phyloP scores from a whole-genome alignment of 2,888 invertebrate species.

The Acanthococcus lagerstroemiae region DNA sequence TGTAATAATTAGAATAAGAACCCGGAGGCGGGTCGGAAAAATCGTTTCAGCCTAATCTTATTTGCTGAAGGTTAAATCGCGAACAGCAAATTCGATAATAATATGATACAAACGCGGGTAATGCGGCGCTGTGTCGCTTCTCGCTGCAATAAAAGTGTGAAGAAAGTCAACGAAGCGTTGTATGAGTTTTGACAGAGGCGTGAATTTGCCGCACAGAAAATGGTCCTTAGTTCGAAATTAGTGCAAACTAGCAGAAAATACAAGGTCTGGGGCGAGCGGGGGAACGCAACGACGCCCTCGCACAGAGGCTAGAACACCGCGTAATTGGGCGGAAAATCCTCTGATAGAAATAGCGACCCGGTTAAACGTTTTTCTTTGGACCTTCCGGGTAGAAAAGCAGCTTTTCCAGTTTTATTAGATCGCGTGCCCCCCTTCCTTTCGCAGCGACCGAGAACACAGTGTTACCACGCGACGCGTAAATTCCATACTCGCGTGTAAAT shows the following conservation, averaged over 20 bases:
- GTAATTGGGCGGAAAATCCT: conserved; percentile 30
- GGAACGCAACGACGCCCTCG: conserved; percentile 5
- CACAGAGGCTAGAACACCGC: conserved; percentile 15
- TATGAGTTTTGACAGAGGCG: conserved; percentile 25
- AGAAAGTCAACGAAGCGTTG: conserved; percentile 21
- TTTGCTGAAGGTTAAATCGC: too few relatives aligned
- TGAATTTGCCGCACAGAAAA: conserved; percentile 15
- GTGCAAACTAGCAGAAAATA: conserved; percentile 32
- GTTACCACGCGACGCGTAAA: too few relatives aligned
- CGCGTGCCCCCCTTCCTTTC: too few relatives aligned
- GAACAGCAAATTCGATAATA: conserved; percentile 19
- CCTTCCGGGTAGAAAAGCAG: conserved; percentile 16
- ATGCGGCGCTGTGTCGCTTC: background rate
- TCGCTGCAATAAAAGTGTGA: conserved; percentile 1
- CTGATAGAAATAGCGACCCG: conserved; percentile 27
- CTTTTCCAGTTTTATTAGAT: conserved; percentile 16
- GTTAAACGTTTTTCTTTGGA: conserved; percentile 21
- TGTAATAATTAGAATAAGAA: too few relatives aligned
- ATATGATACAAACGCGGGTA: conserved; percentile 17
- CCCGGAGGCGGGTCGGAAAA: too few relatives aligned
- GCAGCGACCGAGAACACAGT: too few relatives aligned
- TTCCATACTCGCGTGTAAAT: too few relatives aligned
- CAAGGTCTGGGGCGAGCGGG: conserved; percentile 12
- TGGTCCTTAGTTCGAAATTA: conserved; percentile 31
- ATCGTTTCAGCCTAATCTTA: too few relatives aligned